phyloP scores from a whole-genome alignment of 2,113 vertebrate species.

The Cyanoliseus patagonus region DNA sequence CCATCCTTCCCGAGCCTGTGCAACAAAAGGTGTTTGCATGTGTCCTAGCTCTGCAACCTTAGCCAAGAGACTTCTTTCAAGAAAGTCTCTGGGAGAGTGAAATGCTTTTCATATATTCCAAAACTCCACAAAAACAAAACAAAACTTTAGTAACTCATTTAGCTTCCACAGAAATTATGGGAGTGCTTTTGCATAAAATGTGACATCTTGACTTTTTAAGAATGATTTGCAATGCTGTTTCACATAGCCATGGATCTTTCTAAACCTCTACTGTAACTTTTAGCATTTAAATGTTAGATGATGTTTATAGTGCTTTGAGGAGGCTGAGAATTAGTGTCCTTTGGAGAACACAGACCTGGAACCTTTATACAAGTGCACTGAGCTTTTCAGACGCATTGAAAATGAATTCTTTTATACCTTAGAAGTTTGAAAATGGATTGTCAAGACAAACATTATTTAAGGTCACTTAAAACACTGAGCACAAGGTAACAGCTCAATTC shows the following conservation, averaged over 20 bases:
- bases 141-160: not conserved
- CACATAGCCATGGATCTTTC: not conserved
- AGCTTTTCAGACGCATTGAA: constrained; percentile 23
- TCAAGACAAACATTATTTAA: constrained; percentile 33
- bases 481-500: constrained; percentile 28
- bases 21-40: not conserved
- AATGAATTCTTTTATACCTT: constrained; percentile 21
- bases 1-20: not conserved
- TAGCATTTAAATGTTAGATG: not conserved
- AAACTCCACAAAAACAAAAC: not conserved
- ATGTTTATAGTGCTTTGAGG: not conserved
- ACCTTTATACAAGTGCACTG: not conserved
- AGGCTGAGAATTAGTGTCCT: not conserved
- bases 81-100: not conserved
- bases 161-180: not conserved
- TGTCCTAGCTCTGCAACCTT: not conserved
- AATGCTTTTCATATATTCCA: not conserved
- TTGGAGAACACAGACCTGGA: not conserved
- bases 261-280: not conserved
- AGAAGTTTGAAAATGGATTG: constrained; percentile 36
- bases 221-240: constrained; percentile 1
- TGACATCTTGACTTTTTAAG: not conserved
- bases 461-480: constrained; percentile 35
- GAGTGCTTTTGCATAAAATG: not conserved
- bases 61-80: not conserved